These are phyloP conservation scores for Phalloptychus januarius DNA, from an alignment of 2,797 vertebrate species.

Conservation along the genomic window DNA sequence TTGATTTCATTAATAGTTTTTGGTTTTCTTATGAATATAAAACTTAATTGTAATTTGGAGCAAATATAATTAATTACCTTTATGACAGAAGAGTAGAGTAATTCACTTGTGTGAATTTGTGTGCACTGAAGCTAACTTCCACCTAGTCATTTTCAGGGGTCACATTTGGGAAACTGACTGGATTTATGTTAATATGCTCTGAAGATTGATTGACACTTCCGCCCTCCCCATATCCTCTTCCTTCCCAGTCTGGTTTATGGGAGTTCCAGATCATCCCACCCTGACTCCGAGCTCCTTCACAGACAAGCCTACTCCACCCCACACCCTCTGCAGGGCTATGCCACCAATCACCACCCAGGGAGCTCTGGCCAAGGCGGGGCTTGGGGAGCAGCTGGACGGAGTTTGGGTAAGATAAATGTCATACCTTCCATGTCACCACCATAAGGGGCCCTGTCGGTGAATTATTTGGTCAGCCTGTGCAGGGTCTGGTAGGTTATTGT, in stretches of 20 bases:
- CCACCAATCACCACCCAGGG: constrained; percentile 96
- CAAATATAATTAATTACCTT: constrained; percentile 2
- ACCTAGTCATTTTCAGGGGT: constrained; percentile 22
- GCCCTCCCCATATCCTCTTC: constrained; percentile 15
- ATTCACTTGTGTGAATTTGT: constrained; percentile 10
- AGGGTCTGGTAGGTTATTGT: constrained; percentile 42
- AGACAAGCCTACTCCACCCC: constrained; percentile 93
- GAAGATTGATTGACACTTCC: constrained; percentile 53
- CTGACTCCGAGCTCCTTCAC: constrained; percentile 94
- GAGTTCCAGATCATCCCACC: constrained; percentile 93
- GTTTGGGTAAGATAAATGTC: constrained; percentile 85
- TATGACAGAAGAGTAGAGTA: not conserved
- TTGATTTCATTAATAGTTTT: constrained; percentile 6
- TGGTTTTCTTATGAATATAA: constrained; percentile 8
- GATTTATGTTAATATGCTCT: constrained; percentile 51
- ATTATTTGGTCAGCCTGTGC: constrained; percentile 54
- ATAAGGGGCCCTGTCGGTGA: constrained; percentile 62
- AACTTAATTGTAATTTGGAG: not conserved
- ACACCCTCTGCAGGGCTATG: constrained; percentile 96
- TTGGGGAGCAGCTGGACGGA: constrained; percentile 86
- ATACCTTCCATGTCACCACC: constrained; percentile 73
- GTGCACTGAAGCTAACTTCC: not conserved
- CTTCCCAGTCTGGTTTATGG: constrained; percentile 90
- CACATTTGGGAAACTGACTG: constrained; percentile 38
- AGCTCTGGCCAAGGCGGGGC: constrained; percentile 87